Evolutionary conservation across 2,113 vertebrate genomes (phyloP), one percentile per base, ranked within the genome.

Genomic region (Ciconia maguari): DNA sequence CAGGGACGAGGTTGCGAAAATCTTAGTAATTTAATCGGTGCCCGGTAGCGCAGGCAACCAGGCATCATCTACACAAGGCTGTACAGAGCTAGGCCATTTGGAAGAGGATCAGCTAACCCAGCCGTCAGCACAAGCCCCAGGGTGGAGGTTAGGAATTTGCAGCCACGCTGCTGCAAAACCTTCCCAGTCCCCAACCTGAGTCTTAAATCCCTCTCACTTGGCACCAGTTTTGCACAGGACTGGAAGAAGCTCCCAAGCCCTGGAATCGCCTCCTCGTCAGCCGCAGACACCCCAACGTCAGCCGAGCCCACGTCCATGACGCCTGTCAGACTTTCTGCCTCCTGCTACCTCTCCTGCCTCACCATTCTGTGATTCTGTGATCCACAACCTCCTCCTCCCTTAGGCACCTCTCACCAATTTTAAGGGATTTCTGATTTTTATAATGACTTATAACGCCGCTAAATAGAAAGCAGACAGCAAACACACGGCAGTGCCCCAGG

Each of bases 381-480:
- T 3, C 20, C 38, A 74, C 38, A 74, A 8, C 32, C 36, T 64
- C 46, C 58, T 90, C 69, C 52, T 89, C 70, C 54, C 9, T 46
- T 13, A 65, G 58, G 49, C 41, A 64, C 29, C 32, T 25, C 58
- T 82, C 52, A 30, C 58, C 25, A n/a, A 0, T 85, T 86, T 90
- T 15, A 88, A 70, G 38, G 14, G 19, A 64, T 83, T 93, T 85
- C 29, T 74, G 8, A 51, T 80, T 92, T 90, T 77, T 72, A n/a
- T 2, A 1, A 72, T 32, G 87, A 66, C 22, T 81, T 60, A 9
- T 5, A 81, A 27, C 0, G 0, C 22, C 9, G 5, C 38, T 22
- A 66, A 83, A 70, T 7, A 90, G 85, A 83, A 58, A 77, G 29
- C 71, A 94, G 60, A 21, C 29, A 86, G 78, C 42, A 51, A 68